Evolutionary conservation across 2,113 vertebrate species (phyloP), one percentile per base, ranked within the genome.

Genomic region (Poeciliopsis retropinna): DNA sequence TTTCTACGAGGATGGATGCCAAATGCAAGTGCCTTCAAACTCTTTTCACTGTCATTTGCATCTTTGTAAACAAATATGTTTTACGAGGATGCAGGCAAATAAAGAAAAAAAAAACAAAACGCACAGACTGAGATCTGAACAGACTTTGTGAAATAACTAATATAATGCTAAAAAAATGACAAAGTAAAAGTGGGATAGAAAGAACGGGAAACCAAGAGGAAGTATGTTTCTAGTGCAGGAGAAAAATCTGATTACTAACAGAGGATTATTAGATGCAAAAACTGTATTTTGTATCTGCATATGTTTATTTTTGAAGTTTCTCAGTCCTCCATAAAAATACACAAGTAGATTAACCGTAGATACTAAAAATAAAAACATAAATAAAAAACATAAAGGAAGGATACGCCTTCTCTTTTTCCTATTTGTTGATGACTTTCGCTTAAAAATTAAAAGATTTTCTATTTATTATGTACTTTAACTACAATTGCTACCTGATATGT

Each of bases 101-200:
- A 30, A 9, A 57, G 0, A 61, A 27, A 62, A 28, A 51, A 25
- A 39, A 30, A 2, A 30, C 2, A 17, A 29, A 3, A 54, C 44
- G 22, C 31, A 72, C 28, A 87, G 72, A 78, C 28, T 77, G 75
- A 67, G 70, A 83, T 73, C 32, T 72, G 65, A 32, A 57, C 41
- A 44, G 73, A 76, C 73, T 29, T 63, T 60, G 9, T 72, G 28
- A 78, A 86, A 84, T 75, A 65, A 85, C 80, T 70, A 51, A 14
- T 78, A 78, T 60, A 85, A 81, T 84, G 85, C 87, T 41, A 84
- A 83, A 82, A 83, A 79, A 74, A 73, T 28, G 66, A 22, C 25
- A 57, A 34, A 70, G 60, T 22, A 13, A 41, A n/a, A 67, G 29
- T 62, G 22, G 47, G 44, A 73, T 25, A 39, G 28, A 37, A 71